Percentiles rank a stretch among this genome's conserved stretches.
Conservation (phyloP, 2,797 vertebrate species). For the Champsocephalus esox region DNA sequence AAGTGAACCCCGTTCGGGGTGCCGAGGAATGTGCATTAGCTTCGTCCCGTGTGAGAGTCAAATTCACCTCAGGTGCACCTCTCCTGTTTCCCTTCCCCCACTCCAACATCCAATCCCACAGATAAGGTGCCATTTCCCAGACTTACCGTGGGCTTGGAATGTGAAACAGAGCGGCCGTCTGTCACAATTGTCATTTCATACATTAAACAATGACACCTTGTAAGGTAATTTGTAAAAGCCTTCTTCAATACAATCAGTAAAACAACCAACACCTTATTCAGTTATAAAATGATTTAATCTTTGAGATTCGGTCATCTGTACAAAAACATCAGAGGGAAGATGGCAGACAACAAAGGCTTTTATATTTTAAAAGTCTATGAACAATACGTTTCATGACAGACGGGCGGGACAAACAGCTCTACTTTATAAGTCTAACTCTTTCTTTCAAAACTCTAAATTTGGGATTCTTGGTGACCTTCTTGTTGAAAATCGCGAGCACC, state of each 20-base stretch:
- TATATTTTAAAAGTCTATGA: slow-evolving; percentile 41
- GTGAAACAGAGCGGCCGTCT: slow-evolving; percentile 55
- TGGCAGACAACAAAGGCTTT: slow-evolving; percentile 23
- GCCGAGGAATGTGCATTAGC: slow-evolving; percentile 87
- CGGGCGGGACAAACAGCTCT: slow-evolving; percentile 27
- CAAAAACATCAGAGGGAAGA: slow-evolving; percentile 38
- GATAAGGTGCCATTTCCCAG: slow-evolving; percentile 80
- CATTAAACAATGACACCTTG: slow-evolving; percentile 48
- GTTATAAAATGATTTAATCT: slow-evolving; percentile 71
- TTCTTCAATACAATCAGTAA: background rate
- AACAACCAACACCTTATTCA: slow-evolving; percentile 5
- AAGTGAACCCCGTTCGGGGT: slow-evolving; percentile 82
- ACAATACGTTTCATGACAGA: slow-evolving; percentile 28
- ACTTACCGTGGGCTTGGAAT: slow-evolving; percentile 71
- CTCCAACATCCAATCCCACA: slow-evolving; percentile 82
- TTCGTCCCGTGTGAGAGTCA: slow-evolving; percentile 83
- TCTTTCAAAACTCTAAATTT: slow-evolving; percentile 93
- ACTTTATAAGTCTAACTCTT: slow-evolving; percentile 90
- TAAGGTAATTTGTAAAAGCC: slow-evolving; percentile 23
- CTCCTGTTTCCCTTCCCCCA: slow-evolving; percentile 73
- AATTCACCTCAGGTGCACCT: slow-evolving; percentile 84
- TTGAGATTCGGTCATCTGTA: slow-evolving; percentile 44
- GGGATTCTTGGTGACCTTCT: slow-evolving; percentile 92
- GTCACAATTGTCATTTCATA: slow-evolving; percentile 70
- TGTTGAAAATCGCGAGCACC: slow-evolving; percentile 89